Percentiles rank a stretch among this genome's conserved stretches.
Conservation (phyloP, 2,888 invertebrate genomes). For the Cordilura impudica region DNA sequence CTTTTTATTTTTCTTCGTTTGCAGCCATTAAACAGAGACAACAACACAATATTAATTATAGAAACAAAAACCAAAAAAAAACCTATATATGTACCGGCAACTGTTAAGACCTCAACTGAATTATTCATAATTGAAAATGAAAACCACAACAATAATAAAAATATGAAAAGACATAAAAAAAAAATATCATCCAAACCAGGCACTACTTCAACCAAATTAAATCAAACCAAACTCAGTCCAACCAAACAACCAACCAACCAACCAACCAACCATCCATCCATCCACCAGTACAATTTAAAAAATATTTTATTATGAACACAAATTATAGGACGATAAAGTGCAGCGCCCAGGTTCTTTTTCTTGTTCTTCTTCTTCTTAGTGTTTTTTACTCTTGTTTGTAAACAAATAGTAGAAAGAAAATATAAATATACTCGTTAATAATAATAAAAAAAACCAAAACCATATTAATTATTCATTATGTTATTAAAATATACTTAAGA, state of each 20-base stretch:
- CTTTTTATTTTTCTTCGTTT: background rate
- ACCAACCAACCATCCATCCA: background rate
- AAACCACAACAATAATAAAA: constrained; percentile 30
- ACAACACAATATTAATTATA: background rate
- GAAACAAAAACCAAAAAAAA: constrained; percentile 47
- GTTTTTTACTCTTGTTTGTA: background rate
- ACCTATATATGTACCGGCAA: constrained; percentile 1
- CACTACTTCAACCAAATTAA: background rate
- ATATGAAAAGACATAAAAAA: background rate
- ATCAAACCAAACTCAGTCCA: background rate
- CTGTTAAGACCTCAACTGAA: constrained; percentile 57
- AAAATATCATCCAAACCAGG: constrained; percentile 35
- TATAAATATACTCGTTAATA: too few relatives aligned
- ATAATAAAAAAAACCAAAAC: too few relatives aligned
- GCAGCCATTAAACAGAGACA: constrained; percentile 3
- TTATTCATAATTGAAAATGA: constrained; percentile 65
- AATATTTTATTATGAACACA: background rate
- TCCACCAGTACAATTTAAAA: constrained; percentile 19
- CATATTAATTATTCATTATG: constrained; percentile 55
- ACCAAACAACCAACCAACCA: background rate
- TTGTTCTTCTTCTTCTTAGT: background rate
- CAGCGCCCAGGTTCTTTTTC: constrained; percentile 25
- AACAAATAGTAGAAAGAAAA: constrained; percentile 15
- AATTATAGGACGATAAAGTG: constrained; percentile 19
- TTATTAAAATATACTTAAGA: constrained; percentile 35